Percentiles rank a stretch among this genome's conserved stretches.
Evolutionary conservation across 64 coral and sea anemone genomes (phyloP).

Genomic region (Montipora foliosa): DNA sequence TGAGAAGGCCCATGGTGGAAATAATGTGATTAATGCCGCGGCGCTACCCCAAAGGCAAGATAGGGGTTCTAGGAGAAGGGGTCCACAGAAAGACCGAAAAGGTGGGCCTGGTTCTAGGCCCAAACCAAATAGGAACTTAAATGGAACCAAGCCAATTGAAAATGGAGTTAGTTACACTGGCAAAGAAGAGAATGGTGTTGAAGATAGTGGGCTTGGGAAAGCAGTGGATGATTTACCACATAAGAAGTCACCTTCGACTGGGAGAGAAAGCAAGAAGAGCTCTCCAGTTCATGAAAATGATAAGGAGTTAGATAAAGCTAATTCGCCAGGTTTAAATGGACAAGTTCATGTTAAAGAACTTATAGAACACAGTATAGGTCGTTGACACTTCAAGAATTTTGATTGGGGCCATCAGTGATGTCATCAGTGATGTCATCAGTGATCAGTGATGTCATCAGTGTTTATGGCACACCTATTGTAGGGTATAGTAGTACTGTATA

Average conservation of each 20-base stretch:
- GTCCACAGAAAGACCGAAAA: conserved; percentile 7
- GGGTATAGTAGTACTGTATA: background rate
- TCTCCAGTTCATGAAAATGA: background rate
- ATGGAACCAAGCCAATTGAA: conserved; percentile 34
- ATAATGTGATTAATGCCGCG: background rate
- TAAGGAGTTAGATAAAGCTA: background rate
- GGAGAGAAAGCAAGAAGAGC: background rate
- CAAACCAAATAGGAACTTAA: background rate
- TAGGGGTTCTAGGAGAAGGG: conserved; percentile 36
- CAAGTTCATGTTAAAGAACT: conserved; percentile 25
- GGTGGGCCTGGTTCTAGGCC: conserved; percentile 11
- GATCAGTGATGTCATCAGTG: no score
- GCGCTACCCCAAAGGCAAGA: conserved; percentile 28
- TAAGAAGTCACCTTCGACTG: background rate
- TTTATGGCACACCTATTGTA: background rate
- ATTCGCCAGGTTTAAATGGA: background rate
- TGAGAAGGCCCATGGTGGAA: background rate
- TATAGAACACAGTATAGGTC: conserved; percentile 25
- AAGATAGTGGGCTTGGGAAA: background rate
- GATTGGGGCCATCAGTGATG: background rate
- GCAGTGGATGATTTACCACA: background rate
- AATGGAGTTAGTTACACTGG: background rate
- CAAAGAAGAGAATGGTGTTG: background rate
- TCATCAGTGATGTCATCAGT: background rate
- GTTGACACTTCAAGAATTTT: conserved; percentile 4